These are phyloP conservation scores for Choristoneura fumiferana DNA, from an alignment of 1,140 invertebrate species.

Conservation along the genomic window DNA sequence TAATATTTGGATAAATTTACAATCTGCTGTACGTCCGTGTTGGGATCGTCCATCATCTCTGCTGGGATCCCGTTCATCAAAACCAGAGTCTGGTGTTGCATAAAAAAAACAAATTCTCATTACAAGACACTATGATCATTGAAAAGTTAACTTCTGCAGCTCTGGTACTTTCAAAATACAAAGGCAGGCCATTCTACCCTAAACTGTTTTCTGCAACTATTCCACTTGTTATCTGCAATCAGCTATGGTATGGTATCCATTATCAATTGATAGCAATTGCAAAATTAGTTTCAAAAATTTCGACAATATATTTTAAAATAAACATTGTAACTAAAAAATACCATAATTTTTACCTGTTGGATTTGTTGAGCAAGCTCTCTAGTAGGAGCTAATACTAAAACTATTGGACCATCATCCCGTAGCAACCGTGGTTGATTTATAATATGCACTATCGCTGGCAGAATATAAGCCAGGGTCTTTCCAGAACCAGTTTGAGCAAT, in stretches of 20 bases:
- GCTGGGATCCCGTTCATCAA: slow-evolving; percentile 68
- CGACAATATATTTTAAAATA: slow-evolving; percentile 10
- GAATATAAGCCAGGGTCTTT: slow-evolving; percentile 87
- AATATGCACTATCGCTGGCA: slow-evolving; percentile 92
- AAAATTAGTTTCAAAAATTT: no score
- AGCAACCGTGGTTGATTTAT: slow-evolving; percentile 88
- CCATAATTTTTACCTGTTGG: slow-evolving; percentile 83
- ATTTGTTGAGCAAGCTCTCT: slow-evolving; percentile 96
- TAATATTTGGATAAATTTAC: slow-evolving; percentile 63
- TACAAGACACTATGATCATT: slow-evolving; percentile 21
- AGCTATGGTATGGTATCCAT: no score
- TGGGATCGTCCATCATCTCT: slow-evolving; percentile 55
- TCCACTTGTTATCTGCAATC: no score
- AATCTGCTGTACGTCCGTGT: slow-evolving; percentile 47
- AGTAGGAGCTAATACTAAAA: slow-evolving; percentile 92
- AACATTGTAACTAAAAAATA: neutral
- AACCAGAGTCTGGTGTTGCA: slow-evolving; percentile 64
- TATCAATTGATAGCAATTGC: no score
- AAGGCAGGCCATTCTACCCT: slow-evolving; percentile 24
- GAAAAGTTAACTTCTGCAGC: slow-evolving; percentile 7
- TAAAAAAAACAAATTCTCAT: slow-evolving; percentile 57
- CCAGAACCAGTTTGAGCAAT: slow-evolving; percentile 95
- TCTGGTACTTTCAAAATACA: slow-evolving; percentile 14
- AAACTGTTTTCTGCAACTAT: no score
- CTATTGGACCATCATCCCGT: slow-evolving; percentile 91